Conservation (phyloP, 2,888 invertebrate genomes). For the Phanerotoma sp. region DNA sequence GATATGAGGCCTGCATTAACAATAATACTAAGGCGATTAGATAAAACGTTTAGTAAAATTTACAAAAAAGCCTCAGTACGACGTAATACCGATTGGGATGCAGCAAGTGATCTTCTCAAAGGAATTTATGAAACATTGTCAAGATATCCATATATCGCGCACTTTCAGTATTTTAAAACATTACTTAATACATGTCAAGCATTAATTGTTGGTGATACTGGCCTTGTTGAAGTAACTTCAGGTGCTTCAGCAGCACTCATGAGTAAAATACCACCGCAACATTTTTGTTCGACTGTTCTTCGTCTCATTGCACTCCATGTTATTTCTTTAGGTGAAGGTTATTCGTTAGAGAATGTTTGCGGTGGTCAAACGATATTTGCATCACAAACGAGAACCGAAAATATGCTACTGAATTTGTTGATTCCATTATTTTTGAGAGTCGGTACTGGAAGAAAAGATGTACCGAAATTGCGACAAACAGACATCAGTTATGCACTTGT, state of each 20-base stretch:
- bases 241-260: constrained; percentile 79
- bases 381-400: constrained; percentile 90
- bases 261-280: constrained; percentile 90
- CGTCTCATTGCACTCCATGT: constrained; percentile 92
- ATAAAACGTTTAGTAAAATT: constrained; percentile 96
- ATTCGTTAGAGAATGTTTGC: constrained; percentile 92
- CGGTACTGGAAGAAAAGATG: constrained; percentile 92
- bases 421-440: constrained; percentile 95
- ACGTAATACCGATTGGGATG: constrained; percentile 96
- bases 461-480: constrained; percentile 82
- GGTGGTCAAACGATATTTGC: constrained; percentile 88
- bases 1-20: constrained; percentile 88
- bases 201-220: constrained; percentile 77
- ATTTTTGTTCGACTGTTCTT: constrained; percentile 96
- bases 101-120: constrained; percentile 89
- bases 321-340: constrained; percentile 87
- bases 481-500: constrained; percentile 91
- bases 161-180: constrained; percentile 92
- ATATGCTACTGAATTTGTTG: constrained; percentile 92
- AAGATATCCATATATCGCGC: constrained; percentile 93
- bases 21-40: constrained; percentile 86
- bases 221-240: constrained; percentile 75
- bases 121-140: constrained; percentile 94
- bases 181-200: constrained; percentile 83
- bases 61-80: constrained; percentile 93